phyloP scores from a whole-genome alignment of 2,888 invertebrate genomes.

The Mellilla xanthometata region DNA sequence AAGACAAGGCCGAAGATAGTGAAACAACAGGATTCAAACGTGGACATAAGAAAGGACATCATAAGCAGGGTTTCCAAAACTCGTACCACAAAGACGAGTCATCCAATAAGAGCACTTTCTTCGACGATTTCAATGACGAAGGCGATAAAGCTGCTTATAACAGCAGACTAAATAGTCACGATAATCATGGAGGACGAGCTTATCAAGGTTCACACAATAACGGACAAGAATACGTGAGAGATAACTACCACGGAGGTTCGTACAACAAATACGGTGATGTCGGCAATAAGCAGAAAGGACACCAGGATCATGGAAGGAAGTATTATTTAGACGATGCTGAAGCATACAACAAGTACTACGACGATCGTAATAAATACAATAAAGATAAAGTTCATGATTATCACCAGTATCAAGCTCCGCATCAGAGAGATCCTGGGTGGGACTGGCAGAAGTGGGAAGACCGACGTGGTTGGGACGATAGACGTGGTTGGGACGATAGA shows the following conservation, averaged over 20 bases:
- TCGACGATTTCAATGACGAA: slow-evolving; percentile 83
- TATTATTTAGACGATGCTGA: slow-evolving; percentile 71
- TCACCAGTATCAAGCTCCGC: slow-evolving; percentile 54
- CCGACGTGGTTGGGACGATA: slow-evolving; percentile 50
- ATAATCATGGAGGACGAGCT: slow-evolving; percentile 65
- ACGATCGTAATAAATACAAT: slow-evolving; percentile 62
- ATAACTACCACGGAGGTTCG: slow-evolving; percentile 65
- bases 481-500: slow-evolving; percentile 46
- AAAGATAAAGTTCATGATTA: slow-evolving; percentile 62
- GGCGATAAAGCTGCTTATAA: slow-evolving; percentile 72
- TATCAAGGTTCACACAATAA: slow-evolving; percentile 72
- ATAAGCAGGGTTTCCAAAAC: slow-evolving; percentile 86
- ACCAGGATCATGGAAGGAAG: slow-evolving; percentile 71
- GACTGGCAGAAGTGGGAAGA: slow-evolving; percentile 62
- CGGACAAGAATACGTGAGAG: slow-evolving; percentile 62
- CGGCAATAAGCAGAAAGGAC: slow-evolving; percentile 62
- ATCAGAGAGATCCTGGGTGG: slow-evolving; percentile 56
- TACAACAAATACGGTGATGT: slow-evolving; percentile 66
- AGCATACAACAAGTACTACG: slow-evolving; percentile 66
- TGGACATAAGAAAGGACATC: slow-evolving; percentile 86
- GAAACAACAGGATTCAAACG: slow-evolving; percentile 66
- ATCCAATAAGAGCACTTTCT: slow-evolving; percentile 86
- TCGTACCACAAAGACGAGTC: slow-evolving; percentile 88
- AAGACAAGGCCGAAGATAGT: slow-evolving; percentile 72
- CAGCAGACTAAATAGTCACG: slow-evolving; percentile 62